phyloP scores from a whole-genome alignment of 1,140 invertebrate genomes.

The Galleria mellonella region DNA sequence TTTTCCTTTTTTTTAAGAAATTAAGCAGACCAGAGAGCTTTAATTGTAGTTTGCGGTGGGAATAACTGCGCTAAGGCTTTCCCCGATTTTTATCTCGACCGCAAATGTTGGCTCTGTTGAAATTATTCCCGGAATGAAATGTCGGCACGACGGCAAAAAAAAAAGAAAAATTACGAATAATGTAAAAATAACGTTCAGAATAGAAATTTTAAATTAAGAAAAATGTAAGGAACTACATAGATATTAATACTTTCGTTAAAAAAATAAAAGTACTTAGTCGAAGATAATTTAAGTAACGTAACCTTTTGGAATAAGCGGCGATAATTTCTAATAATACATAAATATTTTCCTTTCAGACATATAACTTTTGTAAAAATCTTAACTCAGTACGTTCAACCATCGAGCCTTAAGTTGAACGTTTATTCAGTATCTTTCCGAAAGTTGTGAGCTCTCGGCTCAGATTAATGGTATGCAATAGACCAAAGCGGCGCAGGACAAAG shows the following conservation, averaged over 20 bases:
- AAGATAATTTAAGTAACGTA: no score
- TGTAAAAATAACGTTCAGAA: no score
- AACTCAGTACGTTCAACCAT: no score
- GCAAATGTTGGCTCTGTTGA: slow-evolving; percentile 10
- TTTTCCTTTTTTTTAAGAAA: slow-evolving; percentile 23
- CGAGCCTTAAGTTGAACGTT: background rate
- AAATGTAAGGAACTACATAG: no score
- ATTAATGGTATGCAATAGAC: slow-evolving; percentile 14
- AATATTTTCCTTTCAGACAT: no score
- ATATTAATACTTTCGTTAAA: no score
- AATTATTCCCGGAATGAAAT: slow-evolving; percentile 6
- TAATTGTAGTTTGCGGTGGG: slow-evolving; percentile 38
- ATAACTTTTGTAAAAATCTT: no score
- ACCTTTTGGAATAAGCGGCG: no score
- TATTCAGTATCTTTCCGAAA: background rate
- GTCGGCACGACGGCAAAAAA: background rate
- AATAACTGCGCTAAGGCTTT: slow-evolving; percentile 6
- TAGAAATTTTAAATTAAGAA: no score
- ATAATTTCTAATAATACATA: no score
- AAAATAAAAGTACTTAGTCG: no score
- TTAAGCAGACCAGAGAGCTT: slow-evolving; percentile 23
- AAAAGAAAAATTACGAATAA: no score
- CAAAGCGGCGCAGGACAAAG: slow-evolving; percentile 1
- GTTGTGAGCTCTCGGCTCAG: slow-evolving; percentile 2
- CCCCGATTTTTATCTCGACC: slow-evolving; percentile 16